These are phyloP conservation scores for Rhynchonycteris naso DNA, from an alignment of 2,797 vertebrate genomes.

Conservation along the genomic window DNA sequence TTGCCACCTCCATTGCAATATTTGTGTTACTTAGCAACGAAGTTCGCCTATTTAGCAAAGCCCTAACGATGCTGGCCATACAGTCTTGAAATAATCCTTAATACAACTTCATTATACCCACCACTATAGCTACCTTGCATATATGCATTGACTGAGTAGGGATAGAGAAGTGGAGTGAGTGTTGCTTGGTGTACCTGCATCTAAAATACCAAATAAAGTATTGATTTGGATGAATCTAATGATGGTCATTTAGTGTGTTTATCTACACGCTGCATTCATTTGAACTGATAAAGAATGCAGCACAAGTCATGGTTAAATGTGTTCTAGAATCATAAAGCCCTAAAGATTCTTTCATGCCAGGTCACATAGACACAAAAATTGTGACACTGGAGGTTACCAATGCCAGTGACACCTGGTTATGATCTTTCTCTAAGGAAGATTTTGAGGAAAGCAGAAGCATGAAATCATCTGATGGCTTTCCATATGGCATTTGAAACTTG, in stretches of 20 bases:
- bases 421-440: background rate
- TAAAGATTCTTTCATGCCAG: constrained; percentile 38
- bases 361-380: constrained; percentile 58
- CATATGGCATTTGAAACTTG: background rate
- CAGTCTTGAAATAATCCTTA: constrained; percentile 74
- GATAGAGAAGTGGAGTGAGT: constrained; percentile 78
- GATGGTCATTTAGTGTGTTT: constrained; percentile 82
- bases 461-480: background rate
- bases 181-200: constrained; percentile 79
- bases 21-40: constrained; percentile 86
- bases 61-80: constrained; percentile 74
- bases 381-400: background rate
- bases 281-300: constrained; percentile 76
- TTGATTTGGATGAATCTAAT: constrained; percentile 84
- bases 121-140: constrained; percentile 74
- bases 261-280: constrained; percentile 75
- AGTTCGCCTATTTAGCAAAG: constrained; percentile 79
- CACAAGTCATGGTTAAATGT: constrained; percentile 65
- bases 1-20: constrained; percentile 61
- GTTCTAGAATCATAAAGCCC: constrained; percentile 61
- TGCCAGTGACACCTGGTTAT: background rate
- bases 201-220: constrained; percentile 83
- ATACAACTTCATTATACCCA: constrained; percentile 85
- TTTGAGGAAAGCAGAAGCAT: constrained; percentile 8
- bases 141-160: constrained; percentile 81